These are phyloP conservation scores for Amphiprion percula DNA, from an alignment of 2,113 vertebrate species.

Conservation along the genomic window DNA sequence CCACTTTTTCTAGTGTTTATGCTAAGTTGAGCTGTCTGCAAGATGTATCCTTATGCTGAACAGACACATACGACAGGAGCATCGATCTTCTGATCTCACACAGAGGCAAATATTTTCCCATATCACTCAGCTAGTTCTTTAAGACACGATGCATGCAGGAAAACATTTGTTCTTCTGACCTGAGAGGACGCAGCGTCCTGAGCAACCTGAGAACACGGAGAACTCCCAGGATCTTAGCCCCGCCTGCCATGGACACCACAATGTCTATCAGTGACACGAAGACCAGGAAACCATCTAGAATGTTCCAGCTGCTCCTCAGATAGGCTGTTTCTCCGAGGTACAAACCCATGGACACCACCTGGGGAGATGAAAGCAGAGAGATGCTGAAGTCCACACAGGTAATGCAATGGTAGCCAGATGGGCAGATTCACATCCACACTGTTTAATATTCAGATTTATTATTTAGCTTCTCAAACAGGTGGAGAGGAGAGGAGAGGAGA, in stretches of 20 bases:
- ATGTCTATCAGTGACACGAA: slow-evolving; percentile 80
- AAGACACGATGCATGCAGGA: neutral
- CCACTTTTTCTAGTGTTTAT: no score
- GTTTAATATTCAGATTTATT: slow-evolving; percentile 43
- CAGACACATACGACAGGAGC: no score
- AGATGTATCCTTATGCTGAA: neutral
- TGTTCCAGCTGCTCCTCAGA: slow-evolving; percentile 82
- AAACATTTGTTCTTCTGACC: slow-evolving; percentile 80
- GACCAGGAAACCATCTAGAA: slow-evolving; percentile 80
- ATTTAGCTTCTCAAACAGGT: slow-evolving; percentile 18
- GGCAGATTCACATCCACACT: neutral
- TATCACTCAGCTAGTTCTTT: neutral
- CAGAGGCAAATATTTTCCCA: no score
- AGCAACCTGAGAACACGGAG: slow-evolving; percentile 80
- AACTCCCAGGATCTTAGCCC: slow-evolving; percentile 81
- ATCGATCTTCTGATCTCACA: no score
- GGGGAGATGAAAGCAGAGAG: slow-evolving; percentile 3
- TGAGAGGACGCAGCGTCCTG: slow-evolving; percentile 78
- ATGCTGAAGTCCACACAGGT: neutral
- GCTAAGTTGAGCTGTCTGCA: no score
- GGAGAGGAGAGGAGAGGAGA: neutral
- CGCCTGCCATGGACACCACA: slow-evolving; percentile 81
- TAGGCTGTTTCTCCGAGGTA: slow-evolving; percentile 78
- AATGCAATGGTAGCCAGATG: neutral
- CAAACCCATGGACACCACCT: slow-evolving; percentile 80